phyloP scores from a whole-genome alignment of 2,113 vertebrate species.

The Arenaria interpres region DNA sequence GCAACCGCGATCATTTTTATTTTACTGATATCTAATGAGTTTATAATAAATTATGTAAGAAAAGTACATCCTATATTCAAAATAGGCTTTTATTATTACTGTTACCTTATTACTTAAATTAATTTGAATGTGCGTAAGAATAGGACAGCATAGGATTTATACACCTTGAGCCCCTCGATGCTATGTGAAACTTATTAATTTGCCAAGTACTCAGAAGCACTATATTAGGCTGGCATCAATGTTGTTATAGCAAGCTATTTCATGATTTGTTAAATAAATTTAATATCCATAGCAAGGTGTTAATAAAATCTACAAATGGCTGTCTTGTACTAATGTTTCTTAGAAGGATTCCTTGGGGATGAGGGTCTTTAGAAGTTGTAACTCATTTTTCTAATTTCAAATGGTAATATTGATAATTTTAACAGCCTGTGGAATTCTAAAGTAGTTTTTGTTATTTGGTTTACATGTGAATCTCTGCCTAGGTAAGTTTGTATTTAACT shows the following conservation, averaged over 20 bases:
- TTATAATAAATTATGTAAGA: rapidly evolving
- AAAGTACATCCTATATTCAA: not conserved
- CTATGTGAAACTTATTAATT: not conserved
- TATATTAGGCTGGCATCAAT: not conserved
- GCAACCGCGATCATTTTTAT: rapidly evolving
- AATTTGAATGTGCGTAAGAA: not conserved
- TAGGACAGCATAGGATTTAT: not conserved
- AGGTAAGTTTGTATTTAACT: not conserved
- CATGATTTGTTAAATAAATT: not conserved
- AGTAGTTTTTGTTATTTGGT: not conserved
- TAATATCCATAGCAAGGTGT: not conserved
- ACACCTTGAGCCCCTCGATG: not conserved
- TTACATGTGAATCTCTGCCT: not conserved
- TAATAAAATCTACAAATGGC: not conserved
- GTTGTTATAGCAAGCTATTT: not conserved
- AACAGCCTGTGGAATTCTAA: not conserved
- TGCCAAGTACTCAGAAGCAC: not conserved
- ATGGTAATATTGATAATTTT: not conserved
- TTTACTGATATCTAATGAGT: not conserved
- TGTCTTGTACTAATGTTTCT: not conserved
- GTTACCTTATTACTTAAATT: not conserved
- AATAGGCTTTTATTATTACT: not conserved
- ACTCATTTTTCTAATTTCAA: not conserved
- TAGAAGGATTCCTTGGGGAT: not conserved
- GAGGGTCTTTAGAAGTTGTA: not conserved